Percentiles rank a stretch among this genome's conserved stretches.
Evolutionary conservation across 2,113 vertebrate species (phyloP).

Genomic region (Parotia lawesii): DNA sequence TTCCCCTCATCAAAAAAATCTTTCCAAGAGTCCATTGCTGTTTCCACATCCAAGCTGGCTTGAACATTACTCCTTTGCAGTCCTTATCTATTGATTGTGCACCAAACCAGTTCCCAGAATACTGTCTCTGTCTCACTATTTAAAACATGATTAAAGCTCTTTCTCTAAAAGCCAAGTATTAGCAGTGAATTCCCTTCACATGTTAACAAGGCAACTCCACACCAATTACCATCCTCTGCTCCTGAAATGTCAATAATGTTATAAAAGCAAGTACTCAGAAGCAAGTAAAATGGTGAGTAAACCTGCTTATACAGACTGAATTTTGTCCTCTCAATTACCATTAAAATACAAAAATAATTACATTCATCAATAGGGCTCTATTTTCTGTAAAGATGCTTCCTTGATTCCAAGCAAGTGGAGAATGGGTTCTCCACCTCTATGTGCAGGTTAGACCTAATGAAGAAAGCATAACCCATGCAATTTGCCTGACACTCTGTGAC

Average conservation of each 20-base stretch:
- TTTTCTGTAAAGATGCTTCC: not conserved
- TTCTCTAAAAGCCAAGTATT: not conserved
- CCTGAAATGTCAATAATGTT: not conserved
- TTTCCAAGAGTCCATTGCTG: not conserved
- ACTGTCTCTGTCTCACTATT: not conserved
- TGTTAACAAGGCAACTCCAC: not conserved
- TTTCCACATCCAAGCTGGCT: not conserved
- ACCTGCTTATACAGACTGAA: not conserved
- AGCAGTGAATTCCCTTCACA: not conserved
- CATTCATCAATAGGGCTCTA: not conserved
- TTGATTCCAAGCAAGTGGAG: not conserved
- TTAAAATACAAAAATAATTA: not conserved
- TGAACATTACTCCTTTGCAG: not conserved
- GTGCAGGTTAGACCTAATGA: not conserved
- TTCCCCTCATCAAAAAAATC: not conserved
- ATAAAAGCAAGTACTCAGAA: not conserved
- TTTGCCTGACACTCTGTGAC: not conserved
- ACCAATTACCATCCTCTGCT: not conserved
- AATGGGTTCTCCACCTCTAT: not conserved
- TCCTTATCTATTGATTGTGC: not conserved
- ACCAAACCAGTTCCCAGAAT: not conserved
- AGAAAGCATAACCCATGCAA: not conserved
- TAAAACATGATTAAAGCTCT: not conserved
- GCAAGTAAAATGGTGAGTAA: not conserved
- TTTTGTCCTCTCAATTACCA: not conserved